Evolutionary conservation across 2,888 invertebrate genomes (phyloP).

Genomic region (Panopea generosa): DNA sequence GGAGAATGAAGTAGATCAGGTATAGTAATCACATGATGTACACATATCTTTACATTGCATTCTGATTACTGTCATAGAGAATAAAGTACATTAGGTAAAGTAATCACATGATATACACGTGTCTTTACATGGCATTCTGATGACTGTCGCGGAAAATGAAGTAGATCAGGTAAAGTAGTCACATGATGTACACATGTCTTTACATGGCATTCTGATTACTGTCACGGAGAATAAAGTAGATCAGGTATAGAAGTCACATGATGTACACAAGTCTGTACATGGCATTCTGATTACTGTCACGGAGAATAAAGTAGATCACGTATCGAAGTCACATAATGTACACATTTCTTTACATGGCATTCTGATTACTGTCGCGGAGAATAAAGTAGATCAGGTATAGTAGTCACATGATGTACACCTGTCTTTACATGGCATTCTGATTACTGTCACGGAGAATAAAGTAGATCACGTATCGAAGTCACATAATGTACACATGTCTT

Average conservation of each 20-base stretch:
- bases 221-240: constrained; percentile 78
- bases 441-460: no score
- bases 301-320: no score
- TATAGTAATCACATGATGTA: constrained; percentile 51
- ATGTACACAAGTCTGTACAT: constrained; percentile 48
- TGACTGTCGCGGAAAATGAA: constrained; percentile 76
- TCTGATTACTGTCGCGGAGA: no score
- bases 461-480: no score
- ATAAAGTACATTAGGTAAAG: constrained; percentile 78
- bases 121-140: constrained; percentile 69
- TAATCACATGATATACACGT: neutral
- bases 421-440: constrained; percentile 78
- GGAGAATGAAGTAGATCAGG: constrained; percentile 78
- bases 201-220: constrained; percentile 73
- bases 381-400: no score
- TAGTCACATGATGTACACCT: no score
- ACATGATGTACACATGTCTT: neutral
- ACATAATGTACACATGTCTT: no score
- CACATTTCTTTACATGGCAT: constrained; percentile 79
- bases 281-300: no score
- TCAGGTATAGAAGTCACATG: constrained; percentile 67
- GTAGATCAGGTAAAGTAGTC: constrained; percentile 76
- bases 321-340: no score
- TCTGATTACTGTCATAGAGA: constrained; percentile 77
- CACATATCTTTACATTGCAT: constrained; percentile 61